Conservation (phyloP, 2,888 invertebrate species). For the Megamerina dolium region DNA sequence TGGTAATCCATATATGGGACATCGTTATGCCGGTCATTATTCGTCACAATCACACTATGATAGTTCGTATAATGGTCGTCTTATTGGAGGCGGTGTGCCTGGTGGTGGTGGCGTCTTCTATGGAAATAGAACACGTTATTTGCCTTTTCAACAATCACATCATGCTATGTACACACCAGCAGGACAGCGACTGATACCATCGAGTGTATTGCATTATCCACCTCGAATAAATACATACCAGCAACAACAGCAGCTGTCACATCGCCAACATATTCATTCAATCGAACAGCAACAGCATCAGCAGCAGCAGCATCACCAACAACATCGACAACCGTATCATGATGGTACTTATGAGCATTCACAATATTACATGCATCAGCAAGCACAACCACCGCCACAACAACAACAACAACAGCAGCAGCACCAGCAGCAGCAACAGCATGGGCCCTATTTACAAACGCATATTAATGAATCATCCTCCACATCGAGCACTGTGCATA, state of each 20-base stretch:
- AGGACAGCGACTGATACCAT: conserved; percentile 36
- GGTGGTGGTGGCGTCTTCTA: conserved; percentile 9
- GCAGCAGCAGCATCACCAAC: conserved; percentile 4
- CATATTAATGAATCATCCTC: not conserved
- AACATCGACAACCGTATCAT: not conserved
- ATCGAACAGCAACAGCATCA: conserved; percentile 3
- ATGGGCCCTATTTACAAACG: not conserved
- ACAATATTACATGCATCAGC: conserved; percentile 5
- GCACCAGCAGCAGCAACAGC: conserved; percentile 7
- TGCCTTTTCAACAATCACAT: conserved; percentile 19
- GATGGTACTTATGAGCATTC: not conserved
- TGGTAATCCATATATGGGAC: no score
- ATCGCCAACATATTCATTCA: not conserved
- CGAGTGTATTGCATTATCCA: conserved; percentile 40
- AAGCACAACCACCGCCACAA: conserved; percentile 4
- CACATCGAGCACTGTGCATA: not conserved
- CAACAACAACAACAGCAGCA: conserved; percentile 4
- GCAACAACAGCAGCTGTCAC: conserved; percentile 5
- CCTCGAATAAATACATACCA: conserved; percentile 22
- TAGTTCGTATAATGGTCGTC: conserved; percentile 22
- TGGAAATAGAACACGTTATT: conserved; percentile 25
- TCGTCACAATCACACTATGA: conserved; percentile 19
- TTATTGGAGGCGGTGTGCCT: conserved; percentile 22
- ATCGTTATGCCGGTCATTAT: no score
- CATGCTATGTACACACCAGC: conserved; percentile 34